These are phyloP conservation scores for Platycheirus rosarum DNA, from an alignment of 2,888 invertebrate genomes.

Conservation along the genomic window DNA sequence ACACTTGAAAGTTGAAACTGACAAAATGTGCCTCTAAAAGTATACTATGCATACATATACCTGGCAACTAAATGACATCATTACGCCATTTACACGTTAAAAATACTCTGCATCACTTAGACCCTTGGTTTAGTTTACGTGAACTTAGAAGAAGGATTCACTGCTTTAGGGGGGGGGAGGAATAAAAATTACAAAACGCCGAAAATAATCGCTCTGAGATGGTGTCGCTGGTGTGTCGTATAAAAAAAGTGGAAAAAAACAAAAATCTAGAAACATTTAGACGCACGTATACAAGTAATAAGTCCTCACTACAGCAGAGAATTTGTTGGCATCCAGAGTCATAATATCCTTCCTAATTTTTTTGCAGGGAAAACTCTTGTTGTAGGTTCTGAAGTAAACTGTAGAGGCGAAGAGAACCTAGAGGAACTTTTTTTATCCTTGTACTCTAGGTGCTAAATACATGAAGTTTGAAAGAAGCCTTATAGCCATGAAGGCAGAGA, in stretches of 20 bases:
- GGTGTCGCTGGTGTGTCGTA: neutral
- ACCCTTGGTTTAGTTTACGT: conserved; percentile 34
- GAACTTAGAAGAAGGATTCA: conserved; percentile 16
- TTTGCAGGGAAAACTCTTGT: conserved; percentile 3
- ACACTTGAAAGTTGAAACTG: neutral
- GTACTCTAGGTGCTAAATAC: conserved; percentile 25
- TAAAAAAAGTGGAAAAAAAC: neutral
- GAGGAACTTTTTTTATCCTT: conserved; percentile 5
- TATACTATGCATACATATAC: neutral
- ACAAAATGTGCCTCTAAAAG: conserved; percentile 2
- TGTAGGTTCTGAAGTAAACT: conserved; percentile 48
- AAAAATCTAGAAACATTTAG: conserved; percentile 19
- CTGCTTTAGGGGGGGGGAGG: conserved; percentile 7
- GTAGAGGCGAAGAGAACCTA: conserved; percentile 9
- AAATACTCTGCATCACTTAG: conserved; percentile 25
- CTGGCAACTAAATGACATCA: conserved; percentile 57
- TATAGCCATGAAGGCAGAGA: conserved; percentile 27
- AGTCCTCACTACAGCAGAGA: conserved; percentile 53
- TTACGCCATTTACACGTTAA: conserved; percentile 51
- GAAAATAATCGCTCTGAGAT: conserved; percentile 23
- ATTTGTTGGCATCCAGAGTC: conserved; percentile 26
- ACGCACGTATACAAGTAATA: conserved; percentile 64
- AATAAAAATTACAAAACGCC: conserved; percentile 44
- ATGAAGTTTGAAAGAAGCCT: conserved; percentile 30
- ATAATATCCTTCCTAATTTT: conserved; percentile 48